Evolutionary conservation across 1,140 invertebrate genomes (phyloP), one percentile per base, ranked within the genome.

Genomic region (Zaprionus ornatus): DNA sequence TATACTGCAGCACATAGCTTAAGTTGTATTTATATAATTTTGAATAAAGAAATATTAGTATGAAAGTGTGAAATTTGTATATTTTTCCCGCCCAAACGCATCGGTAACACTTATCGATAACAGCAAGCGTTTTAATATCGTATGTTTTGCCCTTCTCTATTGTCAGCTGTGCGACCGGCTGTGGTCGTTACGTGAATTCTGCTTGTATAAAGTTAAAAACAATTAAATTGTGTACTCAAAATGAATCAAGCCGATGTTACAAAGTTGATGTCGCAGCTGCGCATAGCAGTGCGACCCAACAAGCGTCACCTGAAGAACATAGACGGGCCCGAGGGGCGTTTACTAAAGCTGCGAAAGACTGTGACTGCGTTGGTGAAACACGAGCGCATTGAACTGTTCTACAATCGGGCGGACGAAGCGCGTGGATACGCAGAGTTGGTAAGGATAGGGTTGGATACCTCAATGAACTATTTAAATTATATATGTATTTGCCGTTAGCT

Each of bases 381-480:
- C 93, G 98, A 99, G 94, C 94, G 98, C 82, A 95, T 99, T 84
- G 98, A 99, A 93, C 77, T 98, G 6, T 95, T 96, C 91, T 96
- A 95, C 82, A 93, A 94, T 21, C 93, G 95, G 79, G 97, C 95
- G 0, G 96, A 98, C 91, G 98, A 99, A 94, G 95, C 96, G 19
- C 94, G 98, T 91, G 97, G 97, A 82, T 99, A 99, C 94, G 95
- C 95, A 1, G 98, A 99, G 94, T 93, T 96, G 83, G 96, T 97
- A 93, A 93, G 93, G 10, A n/a, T 25, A 59, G 5, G 21, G 17
- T 40, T 19, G 0, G 10, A 10, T 54, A 12, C 0, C 12, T 13
- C 6, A 23, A 19, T 37, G 21, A 7, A 42, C 12, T 13, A 7
- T 27, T n/a, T 0, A 12, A 25, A 29, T 56, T 5, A 27, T 23